These are phyloP conservation scores for Biston stratarius DNA, from an alignment of 2,888 invertebrate genomes.

Conservation along the genomic window DNA sequence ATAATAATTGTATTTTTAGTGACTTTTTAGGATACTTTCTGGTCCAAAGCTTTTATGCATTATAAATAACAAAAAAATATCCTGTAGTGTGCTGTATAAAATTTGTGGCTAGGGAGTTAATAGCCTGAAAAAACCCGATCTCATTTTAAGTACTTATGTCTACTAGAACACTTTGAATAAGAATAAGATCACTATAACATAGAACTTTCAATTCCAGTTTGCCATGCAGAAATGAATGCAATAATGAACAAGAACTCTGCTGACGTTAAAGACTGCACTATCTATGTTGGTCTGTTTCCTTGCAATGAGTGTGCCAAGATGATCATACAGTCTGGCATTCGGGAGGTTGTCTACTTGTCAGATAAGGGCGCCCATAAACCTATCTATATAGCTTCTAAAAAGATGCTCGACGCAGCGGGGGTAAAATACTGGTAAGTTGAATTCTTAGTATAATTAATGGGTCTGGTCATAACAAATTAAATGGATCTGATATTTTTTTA, in stretches of 20 bases:
- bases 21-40: too few relatives aligned
- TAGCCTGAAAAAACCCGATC: too few relatives aligned
- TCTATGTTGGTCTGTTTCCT: conserved; percentile 97
- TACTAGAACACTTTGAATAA: too few relatives aligned
- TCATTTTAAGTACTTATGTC: too few relatives aligned
- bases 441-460: too few relatives aligned
- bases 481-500: too few relatives aligned
- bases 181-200: neutral
- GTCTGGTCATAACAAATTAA: too few relatives aligned
- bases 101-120: too few relatives aligned
- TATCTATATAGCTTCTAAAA: conserved; percentile 91
- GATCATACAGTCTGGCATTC: conserved; percentile 97
- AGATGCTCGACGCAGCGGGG: conserved; percentile 93
- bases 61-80: too few relatives aligned
- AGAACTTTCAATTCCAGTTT: conserved; percentile 87
- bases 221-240: conserved; percentile 99
- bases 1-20: too few relatives aligned
- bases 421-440: conserved; percentile 87
- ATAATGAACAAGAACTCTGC: conserved; percentile 95
- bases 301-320: conserved; percentile 99
- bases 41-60: too few relatives aligned
- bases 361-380: conserved; percentile 92
- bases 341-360: conserved; percentile 91
- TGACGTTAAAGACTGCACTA: conserved; percentile 91
- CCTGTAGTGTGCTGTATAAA: too few relatives aligned